Base-by-base conservation (phyloP, 2,888 invertebrate species). In the Coecobrya sp. region DNA sequence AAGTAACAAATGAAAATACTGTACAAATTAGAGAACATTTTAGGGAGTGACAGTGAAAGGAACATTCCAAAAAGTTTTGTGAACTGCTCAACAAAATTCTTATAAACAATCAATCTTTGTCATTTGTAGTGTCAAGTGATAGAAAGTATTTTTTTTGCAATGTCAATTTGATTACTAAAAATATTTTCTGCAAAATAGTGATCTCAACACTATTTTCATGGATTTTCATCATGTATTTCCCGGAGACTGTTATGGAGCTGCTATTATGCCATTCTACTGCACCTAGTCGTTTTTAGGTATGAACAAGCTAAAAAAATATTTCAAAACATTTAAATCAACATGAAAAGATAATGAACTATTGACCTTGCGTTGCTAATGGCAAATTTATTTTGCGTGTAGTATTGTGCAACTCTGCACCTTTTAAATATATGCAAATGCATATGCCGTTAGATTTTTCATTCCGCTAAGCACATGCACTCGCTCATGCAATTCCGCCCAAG, bases 61-160 rank as follows among this genome's bases (percentile, higher is more conserved):
- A 76, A 76, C 76, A 76, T 76, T 76, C 76, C 76, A 76, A 25
- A 25, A 19, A 7, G 0, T 30, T 68, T n/a, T 68, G 8, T 73
- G 70, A 10, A 42, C 42, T 73, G 70, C 70, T 73, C 70, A 73
- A 73, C 22, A 73, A 36, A 7, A 73, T 49, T 36, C 36, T 49
- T 49, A 55, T 55, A n/a, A 8, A 25, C 10, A 7, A 5, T 62
- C n/a, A 62, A 19, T 62, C 62, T 59, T n/a, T 25, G 62, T 10
- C 62, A 8, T 5, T 19, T 62, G 22, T 25, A 19, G 22, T 62
- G 22, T 36, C 16, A 13, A 36, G 36, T 19, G 16, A 73, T n/a
- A n/a, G n/a, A 73, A 42, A 11, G 11, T 36, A 1, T 36, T 16
- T 30, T 16, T n/a, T 68, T 16, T 25, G 30, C 11, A 68, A 62